A percentile compares a stretch with the other conserved stretches of the same genome.
These are phyloP conservation scores for Druceiella hillmani DNA, from an alignment of 2,888 invertebrate species.

Conservation along the genomic window DNA sequence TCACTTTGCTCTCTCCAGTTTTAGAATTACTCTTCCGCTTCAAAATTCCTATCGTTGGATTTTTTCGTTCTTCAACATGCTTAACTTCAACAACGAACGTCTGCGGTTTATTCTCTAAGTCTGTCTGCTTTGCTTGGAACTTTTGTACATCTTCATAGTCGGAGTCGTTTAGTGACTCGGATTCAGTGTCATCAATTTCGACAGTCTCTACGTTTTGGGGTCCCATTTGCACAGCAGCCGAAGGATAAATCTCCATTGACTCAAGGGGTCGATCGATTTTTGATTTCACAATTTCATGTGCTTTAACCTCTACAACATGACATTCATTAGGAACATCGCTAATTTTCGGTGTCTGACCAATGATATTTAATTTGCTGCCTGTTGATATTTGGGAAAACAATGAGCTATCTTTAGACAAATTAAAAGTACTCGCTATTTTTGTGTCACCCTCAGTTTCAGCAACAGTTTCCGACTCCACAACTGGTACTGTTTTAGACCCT, in stretches of 20 bases:
- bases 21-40: slow-evolving; percentile 29
- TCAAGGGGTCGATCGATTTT: slow-evolving; percentile 46
- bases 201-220: slow-evolving; percentile 52
- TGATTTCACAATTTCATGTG: slow-evolving; percentile 62
- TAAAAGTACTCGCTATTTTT: slow-evolving; percentile 55
- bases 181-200: slow-evolving; percentile 51
- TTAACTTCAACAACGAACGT: slow-evolving; percentile 42
- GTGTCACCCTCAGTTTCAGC: slow-evolving; percentile 35
- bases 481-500: slow-evolving; percentile 3
- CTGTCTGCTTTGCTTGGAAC: slow-evolving; percentile 13
- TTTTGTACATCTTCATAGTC: slow-evolving; percentile 18
- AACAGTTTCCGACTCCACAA: slow-evolving; percentile 19
- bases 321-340: slow-evolving; percentile 33
- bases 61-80: slow-evolving; percentile 37
- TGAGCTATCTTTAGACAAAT: slow-evolving; percentile 60
- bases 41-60: slow-evolving; percentile 38
- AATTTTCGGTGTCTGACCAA: too few species aligned
- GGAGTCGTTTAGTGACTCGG: slow-evolving; percentile 35
- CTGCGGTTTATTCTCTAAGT: slow-evolving; percentile 34
- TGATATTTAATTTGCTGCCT: too few species aligned
- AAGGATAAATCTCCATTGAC: slow-evolving; percentile 42
- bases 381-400: slow-evolving; percentile 64
- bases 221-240: slow-evolving; percentile 47
- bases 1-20: slow-evolving; percentile 28
- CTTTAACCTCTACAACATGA: slow-evolving; percentile 63